Base-by-base conservation (phyloP, 2,888 invertebrate species). In the Poecilus cupreus region DNA sequence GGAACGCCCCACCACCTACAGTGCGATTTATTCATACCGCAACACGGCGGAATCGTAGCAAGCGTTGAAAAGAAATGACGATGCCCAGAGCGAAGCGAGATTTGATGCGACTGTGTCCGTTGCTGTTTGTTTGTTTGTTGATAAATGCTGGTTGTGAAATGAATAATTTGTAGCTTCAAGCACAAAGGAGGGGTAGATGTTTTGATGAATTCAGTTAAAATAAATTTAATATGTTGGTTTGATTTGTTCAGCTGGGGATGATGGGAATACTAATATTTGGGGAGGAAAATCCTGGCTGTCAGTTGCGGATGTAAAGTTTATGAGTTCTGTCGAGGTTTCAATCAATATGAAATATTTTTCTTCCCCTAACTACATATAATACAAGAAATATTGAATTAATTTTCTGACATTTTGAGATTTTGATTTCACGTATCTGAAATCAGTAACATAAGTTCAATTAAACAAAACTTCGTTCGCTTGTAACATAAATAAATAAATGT, bases 31-130 rank as follows among this genome's bases (percentile, higher is more conserved):
- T 68, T 68, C 64, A 37, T 68, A 6, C 18, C 37, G 32, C 32
- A 68, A 60, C 60, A 60, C 60, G 54, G 54, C 18, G 54, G 54
- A 54, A 60, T 60, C 26, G 60, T 13, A 60, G 60, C 32, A 60
- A 60, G 64, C 64, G 64, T 39, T 68, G 64, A 68, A 37, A 68
- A 68, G 64, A 68, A 68, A 60, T 60, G 18, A 37, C 51, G 20
- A 18, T 18, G 37, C 64, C 13, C 0, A 24, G 37, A 18, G 32
- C 64, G 37, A 68, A 18, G 51, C 13, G 37, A 37, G 37, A 60
- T 60, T n/a, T 32, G 60, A 60, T 60, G 60, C 60, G 60, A 60
- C 32, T 60, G 26, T 60, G 60, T 60, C 26, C 60, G 5, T 22
- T 16, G 60, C 24, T 46, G 32, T 68, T 32, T 68, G 64, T 68